Base-by-base conservation (phyloP, 2,888 invertebrate species). In the Shargacucullia verbasci region DNA sequence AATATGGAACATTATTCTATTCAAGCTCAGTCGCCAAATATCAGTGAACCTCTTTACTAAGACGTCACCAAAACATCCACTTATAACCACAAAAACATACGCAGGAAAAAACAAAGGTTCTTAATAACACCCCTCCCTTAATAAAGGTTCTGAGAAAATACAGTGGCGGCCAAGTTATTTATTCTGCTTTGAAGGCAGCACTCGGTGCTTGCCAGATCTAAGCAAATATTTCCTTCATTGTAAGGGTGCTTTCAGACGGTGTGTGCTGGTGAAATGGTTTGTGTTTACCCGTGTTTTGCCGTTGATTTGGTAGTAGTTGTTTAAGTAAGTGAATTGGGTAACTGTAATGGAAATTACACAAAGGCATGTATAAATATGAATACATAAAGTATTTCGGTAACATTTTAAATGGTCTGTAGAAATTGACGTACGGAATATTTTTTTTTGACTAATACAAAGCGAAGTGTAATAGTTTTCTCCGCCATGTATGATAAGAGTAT, bases 141-240 rank as follows among this genome's bases (percentile, higher is more conserved):
- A 70, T 80, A 78, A 57, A 56, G 55, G 43, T 55, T 61, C 59
- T 58, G 55, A 55, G 71, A 67, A 69, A 70, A 73, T 62, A 69
- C 64, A 67, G 31, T 59, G 40, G 59, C 39, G 57, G 55, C 49
- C 53, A 54, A 70, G 50, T 50, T 74, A 83, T 83, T 82, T 80
- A 79, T 77, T 76, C 70, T 74, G 59, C 61, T 58, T 60, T 63
- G 70, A 61, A 76, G 76, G 70, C 57, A 78, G 76, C 78, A 76
- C 70, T 73, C 59, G 49, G 59, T 47, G 59, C 58, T 63, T 57
- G 70, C 63, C 59, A 70, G 66, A 75, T 82, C 80, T 76, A 76
- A 80, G 77, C 80, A 85, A 83, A 85, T 81, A 84, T 80, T 79
- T 73, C 59, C 62, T 50, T 49, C 40, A 56, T 54, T 64, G 54